These are phyloP conservation scores for Bubo scandiacus DNA, from an alignment of 2,113 vertebrate genomes.

Conservation along the genomic window DNA sequence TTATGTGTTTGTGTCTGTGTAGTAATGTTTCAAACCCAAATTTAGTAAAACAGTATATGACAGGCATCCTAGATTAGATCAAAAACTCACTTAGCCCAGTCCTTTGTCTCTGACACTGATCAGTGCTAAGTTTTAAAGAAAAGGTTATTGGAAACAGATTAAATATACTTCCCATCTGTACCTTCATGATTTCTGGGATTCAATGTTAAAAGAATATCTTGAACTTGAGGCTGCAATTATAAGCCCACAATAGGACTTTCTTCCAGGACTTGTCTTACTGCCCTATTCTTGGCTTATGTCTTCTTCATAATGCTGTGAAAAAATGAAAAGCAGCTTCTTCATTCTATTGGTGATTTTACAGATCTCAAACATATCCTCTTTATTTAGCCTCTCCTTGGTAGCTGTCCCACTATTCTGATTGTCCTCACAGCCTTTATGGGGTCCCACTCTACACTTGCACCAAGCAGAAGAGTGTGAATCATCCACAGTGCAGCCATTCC, in stretches of 20 bases:
- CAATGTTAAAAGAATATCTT: neutral
- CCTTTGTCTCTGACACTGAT: neutral
- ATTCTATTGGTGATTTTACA: neutral
- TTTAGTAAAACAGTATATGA: neutral
- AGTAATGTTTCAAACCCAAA: neutral
- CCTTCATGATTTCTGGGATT: neutral
- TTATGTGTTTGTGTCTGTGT: neutral
- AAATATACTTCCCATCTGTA: neutral
- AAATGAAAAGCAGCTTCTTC: neutral
- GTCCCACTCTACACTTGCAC: neutral
- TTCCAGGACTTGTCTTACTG: neutral
- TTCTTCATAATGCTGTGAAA: neutral
- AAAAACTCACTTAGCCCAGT: neutral
- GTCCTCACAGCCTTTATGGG: neutral
- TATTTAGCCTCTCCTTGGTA: neutral
- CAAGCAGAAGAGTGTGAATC: accelerated
- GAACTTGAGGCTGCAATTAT: neutral
- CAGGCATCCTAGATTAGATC: neutral
- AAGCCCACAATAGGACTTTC: neutral
- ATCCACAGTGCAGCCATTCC: neutral
- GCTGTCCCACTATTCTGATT: accelerated
- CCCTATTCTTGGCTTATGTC: neutral
- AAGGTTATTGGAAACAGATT: neutral
- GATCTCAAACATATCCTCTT: neutral
- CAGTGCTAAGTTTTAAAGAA: neutral